phyloP scores from a whole-genome alignment of 2,797 vertebrate genomes.

The Propithecus deckenii region DNA sequence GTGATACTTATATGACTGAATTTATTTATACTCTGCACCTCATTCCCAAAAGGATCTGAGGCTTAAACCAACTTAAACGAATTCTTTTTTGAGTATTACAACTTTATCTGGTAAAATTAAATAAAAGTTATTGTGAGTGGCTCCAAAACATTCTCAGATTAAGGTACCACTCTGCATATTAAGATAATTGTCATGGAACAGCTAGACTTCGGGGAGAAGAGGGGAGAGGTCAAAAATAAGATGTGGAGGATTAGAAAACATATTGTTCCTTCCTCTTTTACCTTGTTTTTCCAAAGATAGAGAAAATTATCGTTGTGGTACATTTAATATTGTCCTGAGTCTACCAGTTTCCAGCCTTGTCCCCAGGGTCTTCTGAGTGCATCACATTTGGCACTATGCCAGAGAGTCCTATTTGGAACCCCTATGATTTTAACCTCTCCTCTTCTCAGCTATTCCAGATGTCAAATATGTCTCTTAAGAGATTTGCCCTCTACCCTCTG shows the following conservation, averaged over 20 bases:
- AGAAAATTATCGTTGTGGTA: background rate
- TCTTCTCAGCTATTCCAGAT: background rate
- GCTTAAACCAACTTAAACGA: constrained; percentile 25
- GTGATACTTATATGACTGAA: background rate
- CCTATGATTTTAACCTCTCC: background rate
- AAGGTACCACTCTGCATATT: background rate
- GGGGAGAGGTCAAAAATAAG: background rate
- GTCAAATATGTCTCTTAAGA: background rate
- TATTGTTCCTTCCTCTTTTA: background rate
- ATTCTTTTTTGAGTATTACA: constrained; percentile 29
- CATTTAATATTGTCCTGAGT: background rate
- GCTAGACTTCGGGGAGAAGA: background rate
- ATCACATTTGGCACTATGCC: background rate
- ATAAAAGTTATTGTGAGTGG: background rate
- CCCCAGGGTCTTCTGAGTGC: background rate
- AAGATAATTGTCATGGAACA: background rate
- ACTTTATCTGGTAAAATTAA: constrained; percentile 21
- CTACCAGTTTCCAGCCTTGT: background rate
- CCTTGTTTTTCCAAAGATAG: background rate
- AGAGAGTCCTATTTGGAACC: background rate
- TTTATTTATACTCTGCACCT: background rate
- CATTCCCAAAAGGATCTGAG: constrained; percentile 5
- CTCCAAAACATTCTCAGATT: constrained; percentile 37
- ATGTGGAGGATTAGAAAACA: background rate
- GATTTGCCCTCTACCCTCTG: background rate